phyloP scores from a whole-genome alignment of 2,113 vertebrate genomes.

The Falcunculus frontatus region DNA sequence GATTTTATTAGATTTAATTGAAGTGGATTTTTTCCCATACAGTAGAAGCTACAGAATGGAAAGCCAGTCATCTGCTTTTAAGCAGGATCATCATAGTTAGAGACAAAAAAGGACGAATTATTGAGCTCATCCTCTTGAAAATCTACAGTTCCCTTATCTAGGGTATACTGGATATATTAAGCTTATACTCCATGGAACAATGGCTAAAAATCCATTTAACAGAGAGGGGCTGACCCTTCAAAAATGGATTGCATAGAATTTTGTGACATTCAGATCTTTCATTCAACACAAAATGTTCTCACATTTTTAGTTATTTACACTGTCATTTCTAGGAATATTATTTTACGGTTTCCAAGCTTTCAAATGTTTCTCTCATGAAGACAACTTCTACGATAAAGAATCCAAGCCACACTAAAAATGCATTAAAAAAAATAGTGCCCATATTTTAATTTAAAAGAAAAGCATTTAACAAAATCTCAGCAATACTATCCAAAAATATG shows the following conservation, averaged over 20 bases:
- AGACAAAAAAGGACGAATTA: neutral
- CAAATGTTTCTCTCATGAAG: neutral
- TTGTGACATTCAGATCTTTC: neutral
- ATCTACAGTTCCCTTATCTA: neutral
- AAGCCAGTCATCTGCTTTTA: slow-evolving; percentile 23
- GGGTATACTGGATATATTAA: neutral
- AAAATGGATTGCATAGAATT: neutral
- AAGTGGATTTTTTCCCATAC: neutral
- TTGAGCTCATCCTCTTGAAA: neutral
- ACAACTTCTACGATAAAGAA: neutral
- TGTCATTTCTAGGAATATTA: neutral
- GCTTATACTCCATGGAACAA: neutral
- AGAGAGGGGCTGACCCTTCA: neutral
- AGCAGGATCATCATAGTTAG: neutral
- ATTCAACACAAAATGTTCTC: neutral
- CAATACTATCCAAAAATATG: neutral
- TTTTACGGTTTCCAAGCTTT: neutral
- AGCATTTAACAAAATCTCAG: neutral
- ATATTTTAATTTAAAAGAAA: neutral
- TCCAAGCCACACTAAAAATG: neutral
- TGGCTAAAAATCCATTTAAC: neutral
- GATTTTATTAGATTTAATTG: slow-evolving; percentile 43
- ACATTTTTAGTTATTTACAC: neutral
- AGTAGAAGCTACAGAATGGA: neutral
- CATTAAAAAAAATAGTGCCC: neutral